These are phyloP conservation scores for Netelia virgata DNA, from an alignment of 2,888 invertebrate species.

Conservation along the genomic window DNA sequence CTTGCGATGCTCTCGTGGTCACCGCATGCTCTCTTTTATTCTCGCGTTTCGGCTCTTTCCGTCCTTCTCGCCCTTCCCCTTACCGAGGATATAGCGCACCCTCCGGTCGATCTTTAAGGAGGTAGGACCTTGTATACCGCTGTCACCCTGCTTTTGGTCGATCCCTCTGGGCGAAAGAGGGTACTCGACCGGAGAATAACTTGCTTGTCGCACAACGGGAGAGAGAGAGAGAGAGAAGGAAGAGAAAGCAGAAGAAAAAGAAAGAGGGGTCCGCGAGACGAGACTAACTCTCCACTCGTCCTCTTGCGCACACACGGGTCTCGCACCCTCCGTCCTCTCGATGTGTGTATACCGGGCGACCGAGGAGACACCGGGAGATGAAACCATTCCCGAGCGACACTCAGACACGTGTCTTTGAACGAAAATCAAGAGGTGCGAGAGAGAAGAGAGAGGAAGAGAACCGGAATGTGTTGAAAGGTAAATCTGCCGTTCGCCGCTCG, in stretches of 20 bases:
- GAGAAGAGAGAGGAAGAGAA: conserved; percentile 1
- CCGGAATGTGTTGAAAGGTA: background rate
- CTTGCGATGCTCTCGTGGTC: conserved; percentile 45
- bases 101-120: conserved; percentile 28
- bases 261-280: conserved; percentile 20
- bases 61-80: background rate
- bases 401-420: conserved; percentile 55
- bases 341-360: background rate
- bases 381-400: conserved; percentile 50
- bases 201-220: conserved; percentile 55
- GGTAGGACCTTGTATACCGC: conserved; percentile 37
- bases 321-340: conserved; percentile 9
- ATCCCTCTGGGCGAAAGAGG: conserved; percentile 61
- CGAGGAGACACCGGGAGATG: conserved; percentile 1
- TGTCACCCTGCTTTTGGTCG: conserved; percentile 35
- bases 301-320: conserved; percentile 46
- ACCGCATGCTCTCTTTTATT: conserved; percentile 49
- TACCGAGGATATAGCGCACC: conserved; percentile 11
- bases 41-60: conserved; percentile 18
- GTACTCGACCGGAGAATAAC: conserved; percentile 66
- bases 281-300: conserved; percentile 35
- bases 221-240: background rate
- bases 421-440: conserved; percentile 60
- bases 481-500: background rate
- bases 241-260: background rate